These are phyloP conservation scores for Lampris incognitus DNA, from an alignment of 2,113 vertebrate species.

Conservation along the genomic window DNA sequence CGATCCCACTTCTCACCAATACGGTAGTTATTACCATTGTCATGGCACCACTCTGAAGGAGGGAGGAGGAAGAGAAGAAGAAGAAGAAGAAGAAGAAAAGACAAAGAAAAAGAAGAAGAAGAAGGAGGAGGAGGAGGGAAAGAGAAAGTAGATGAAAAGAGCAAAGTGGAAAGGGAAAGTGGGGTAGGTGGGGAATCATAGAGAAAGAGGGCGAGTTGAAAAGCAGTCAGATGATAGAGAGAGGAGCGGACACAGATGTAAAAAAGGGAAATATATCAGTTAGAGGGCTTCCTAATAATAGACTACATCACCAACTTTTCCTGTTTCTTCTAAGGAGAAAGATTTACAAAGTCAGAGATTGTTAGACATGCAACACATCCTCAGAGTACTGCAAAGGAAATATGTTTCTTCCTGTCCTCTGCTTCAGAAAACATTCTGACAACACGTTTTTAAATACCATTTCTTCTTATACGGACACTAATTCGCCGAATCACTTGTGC, in stretches of 20 bases:
- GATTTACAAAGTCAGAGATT: neutral
- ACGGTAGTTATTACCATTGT: conserved; percentile 93
- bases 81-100: neutral
- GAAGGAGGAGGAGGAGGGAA: neutral
- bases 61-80: neutral
- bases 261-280: neutral
- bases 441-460: neutral
- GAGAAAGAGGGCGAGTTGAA: neutral
- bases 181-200: neutral
- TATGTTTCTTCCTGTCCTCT: neutral
- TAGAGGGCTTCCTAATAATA: neutral
- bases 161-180: neutral
- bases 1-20: conserved; percentile 96
- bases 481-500: no score
- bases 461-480: neutral
- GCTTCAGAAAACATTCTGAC: neutral
- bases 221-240: neutral
- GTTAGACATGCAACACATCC: neutral
- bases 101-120: neutral
- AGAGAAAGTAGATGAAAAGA: neutral
- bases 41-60: conserved; percentile 93
- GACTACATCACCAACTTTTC: neutral
- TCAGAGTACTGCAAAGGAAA: neutral
- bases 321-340: neutral
- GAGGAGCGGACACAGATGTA: neutral